Conservation (phyloP, 2,113 vertebrate genomes). For the Petrocephalus zakoni region DNA sequence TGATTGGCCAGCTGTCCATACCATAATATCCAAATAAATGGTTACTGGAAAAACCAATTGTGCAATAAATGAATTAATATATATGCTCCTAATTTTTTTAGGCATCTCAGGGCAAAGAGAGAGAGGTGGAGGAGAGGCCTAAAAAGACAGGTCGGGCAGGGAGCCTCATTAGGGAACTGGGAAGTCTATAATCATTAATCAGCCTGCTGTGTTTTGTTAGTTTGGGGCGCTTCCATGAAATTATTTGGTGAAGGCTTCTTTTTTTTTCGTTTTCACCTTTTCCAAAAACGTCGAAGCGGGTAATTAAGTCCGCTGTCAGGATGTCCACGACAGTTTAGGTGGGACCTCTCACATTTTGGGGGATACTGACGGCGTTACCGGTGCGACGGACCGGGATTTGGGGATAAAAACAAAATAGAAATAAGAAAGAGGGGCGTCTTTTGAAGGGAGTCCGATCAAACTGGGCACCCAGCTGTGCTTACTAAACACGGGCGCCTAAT, state of each 20-base stretch:
- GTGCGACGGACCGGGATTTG: not conserved
- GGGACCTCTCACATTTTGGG: conserved; percentile 26
- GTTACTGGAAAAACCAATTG: not conserved
- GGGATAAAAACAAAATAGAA: not conserved
- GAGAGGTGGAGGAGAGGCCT: conserved; percentile 32
- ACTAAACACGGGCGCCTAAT: conserved; percentile 18
- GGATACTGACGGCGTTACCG: conserved; percentile 1
- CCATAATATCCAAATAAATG: conserved; percentile 4
- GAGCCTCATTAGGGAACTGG: conserved; percentile 27
- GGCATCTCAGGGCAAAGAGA: conserved; percentile 21
- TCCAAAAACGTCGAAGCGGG: conserved; percentile 58
- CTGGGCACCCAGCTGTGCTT: conserved; percentile 17
- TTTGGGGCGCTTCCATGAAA: conserved; percentile 49
- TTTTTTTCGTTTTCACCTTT: conserved; percentile 59
- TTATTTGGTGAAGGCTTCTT: conserved; percentile 15
- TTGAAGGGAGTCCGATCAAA: conserved; percentile 23
- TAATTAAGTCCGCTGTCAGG: conserved; percentile 54
- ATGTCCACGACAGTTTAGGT: conserved; percentile 40
- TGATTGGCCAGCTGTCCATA: conserved; percentile 8
- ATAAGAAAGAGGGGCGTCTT: not conserved
- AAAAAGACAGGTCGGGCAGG: not conserved
- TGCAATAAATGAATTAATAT: not conserved
- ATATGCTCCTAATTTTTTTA: not conserved
- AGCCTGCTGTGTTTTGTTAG: conserved; percentile 62
- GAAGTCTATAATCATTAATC: conserved; percentile 67